Percentiles rank a stretch among this genome's conserved stretches.
These are phyloP conservation scores for Corythaeola cristata DNA, from an alignment of 2,113 vertebrate genomes.

Conservation along the genomic window DNA sequence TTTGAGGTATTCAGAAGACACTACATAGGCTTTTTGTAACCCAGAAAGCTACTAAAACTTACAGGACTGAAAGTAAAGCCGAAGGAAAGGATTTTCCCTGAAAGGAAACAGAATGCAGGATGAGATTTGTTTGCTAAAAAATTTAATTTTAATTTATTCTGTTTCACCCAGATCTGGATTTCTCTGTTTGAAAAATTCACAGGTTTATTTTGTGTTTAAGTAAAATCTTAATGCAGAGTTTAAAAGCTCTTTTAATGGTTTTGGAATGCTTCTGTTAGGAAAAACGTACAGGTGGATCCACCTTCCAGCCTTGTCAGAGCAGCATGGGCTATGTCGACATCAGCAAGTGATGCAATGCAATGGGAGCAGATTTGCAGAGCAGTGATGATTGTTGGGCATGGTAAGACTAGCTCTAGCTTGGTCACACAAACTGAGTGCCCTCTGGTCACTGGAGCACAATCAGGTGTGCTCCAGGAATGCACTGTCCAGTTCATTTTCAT, in stretches of 20 bases:
- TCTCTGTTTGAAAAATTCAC: not conserved
- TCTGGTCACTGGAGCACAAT: not conserved
- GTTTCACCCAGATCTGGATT: not conserved
- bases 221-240: not conserved
- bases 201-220: not conserved
- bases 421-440: not conserved
- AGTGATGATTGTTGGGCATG: not conserved
- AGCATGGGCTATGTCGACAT: not conserved
- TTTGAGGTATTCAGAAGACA: not conserved
- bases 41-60: not conserved
- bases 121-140: not conserved
- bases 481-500: not conserved
- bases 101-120: not conserved
- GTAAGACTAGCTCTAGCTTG: not conserved
- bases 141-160: not conserved
- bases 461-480: not conserved
- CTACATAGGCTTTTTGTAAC: not conserved
- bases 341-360: not conserved
- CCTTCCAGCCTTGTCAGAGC: not conserved
- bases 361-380: not conserved
- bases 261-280: not conserved
- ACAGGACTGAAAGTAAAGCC: not conserved
- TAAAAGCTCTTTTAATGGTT: not conserved
- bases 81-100: not conserved
- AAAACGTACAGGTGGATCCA: not conserved